Evolutionary conservation across 2,797 vertebrate genomes (phyloP).

Genomic region (Kryptopterus vitreolus): DNA sequence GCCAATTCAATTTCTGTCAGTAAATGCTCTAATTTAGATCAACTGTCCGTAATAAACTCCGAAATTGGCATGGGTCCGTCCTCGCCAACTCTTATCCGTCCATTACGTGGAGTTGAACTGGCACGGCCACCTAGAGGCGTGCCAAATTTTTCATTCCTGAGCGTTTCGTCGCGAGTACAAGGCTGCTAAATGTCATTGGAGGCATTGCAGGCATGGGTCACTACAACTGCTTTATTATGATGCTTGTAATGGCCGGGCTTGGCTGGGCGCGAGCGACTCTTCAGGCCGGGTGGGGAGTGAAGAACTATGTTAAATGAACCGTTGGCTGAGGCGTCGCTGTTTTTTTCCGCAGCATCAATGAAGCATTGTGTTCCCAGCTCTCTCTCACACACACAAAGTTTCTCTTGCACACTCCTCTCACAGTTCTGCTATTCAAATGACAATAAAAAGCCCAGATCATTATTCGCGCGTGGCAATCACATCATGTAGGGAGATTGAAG

Average conservation of each 20-base stretch:
- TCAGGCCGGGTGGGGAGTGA: not conserved
- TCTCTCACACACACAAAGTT: conserved; percentile 14
- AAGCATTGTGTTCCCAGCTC: conserved; percentile 32
- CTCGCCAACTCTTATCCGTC: conserved; percentile 30
- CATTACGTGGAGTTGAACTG: conserved; percentile 32
- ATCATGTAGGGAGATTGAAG: too few relatives aligned
- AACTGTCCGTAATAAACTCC: conserved; percentile 42
- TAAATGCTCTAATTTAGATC: conserved; percentile 39
- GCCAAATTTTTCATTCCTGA: conserved; percentile 34
- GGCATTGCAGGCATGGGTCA: conserved; percentile 29
- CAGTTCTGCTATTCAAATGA: not conserved
- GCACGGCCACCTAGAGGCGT: conserved; percentile 12
- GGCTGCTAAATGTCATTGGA: conserved; percentile 36
- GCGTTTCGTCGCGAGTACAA: not conserved
- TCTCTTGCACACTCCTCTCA: conserved; percentile 16
- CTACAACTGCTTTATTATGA: conserved; percentile 28
- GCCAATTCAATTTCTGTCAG: conserved; percentile 41
- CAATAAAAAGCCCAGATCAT: not conserved
- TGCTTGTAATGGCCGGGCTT: conserved; percentile 16
- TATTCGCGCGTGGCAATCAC: not conserved
- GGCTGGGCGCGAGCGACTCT: conserved; percentile 13
- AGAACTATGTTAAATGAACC: conserved; percentile 30
- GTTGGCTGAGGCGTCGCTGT: conserved; percentile 30
- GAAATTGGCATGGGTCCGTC: conserved; percentile 21
- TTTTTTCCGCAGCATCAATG: conserved; percentile 41